phyloP scores from a whole-genome alignment of 2,113 vertebrate genomes.

The Tretioscincus oriximinensis region DNA sequence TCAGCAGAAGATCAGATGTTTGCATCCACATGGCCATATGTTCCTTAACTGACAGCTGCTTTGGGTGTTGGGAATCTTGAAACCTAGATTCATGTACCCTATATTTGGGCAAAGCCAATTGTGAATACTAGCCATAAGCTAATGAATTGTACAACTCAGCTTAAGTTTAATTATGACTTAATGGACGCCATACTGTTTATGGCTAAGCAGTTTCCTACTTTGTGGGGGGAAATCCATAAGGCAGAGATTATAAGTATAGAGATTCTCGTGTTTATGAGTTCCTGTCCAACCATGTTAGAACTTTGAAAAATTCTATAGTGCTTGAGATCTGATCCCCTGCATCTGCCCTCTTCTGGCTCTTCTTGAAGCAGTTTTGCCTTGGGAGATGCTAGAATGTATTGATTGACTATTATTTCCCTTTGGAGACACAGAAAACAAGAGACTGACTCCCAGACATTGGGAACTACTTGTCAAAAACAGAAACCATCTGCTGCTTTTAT shows the following conservation, averaged over 20 bases:
- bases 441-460: too few relatives aligned
- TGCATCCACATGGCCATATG: conserved; percentile 6
- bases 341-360: too few relatives aligned
- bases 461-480: too few relatives aligned
- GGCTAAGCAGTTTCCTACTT: neutral
- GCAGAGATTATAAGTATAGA: neutral
- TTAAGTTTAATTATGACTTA: conserved; percentile 20
- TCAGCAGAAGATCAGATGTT: neutral
- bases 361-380: too few relatives aligned
- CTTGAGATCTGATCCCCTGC: too few relatives aligned
- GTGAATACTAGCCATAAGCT: neutral
- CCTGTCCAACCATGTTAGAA: too few relatives aligned
- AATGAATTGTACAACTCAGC: neutral
- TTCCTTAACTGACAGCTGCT: neutral
- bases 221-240: neutral
- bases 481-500: too few relatives aligned
- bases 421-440: too few relatives aligned
- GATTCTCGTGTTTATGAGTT: too few relatives aligned
- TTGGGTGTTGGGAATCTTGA: neutral
- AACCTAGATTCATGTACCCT: neutral
- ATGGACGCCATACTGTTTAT: conserved; percentile 10
- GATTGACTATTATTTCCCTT: too few relatives aligned
- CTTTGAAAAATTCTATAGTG: too few relatives aligned
- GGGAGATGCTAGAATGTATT: too few relatives aligned
- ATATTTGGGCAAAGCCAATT: conserved; percentile 14